A percentile compares a stretch with the other conserved stretches of the same genome.
Evolutionary conservation across 1,140 invertebrate genomes (phyloP).

Genomic region (Atopsyche davidsoni): DNA sequence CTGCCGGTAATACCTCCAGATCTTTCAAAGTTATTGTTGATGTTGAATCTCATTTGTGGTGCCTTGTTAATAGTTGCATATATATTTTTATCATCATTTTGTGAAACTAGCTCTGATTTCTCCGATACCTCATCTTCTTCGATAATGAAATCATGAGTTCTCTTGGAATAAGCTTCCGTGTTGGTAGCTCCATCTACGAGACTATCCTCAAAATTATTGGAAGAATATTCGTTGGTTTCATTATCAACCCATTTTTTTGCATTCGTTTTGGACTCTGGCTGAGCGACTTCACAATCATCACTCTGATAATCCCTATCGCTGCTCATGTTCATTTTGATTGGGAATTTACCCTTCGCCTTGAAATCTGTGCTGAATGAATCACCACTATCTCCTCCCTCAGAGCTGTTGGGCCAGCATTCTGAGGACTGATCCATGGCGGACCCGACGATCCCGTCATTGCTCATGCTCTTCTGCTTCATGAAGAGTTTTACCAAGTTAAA

Average conservation of each 20-base stretch:
- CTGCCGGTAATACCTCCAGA: conserved; percentile 34
- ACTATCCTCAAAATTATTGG: conserved; percentile 36
- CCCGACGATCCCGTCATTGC: conserved; percentile 60
- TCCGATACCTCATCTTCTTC: conserved; percentile 40
- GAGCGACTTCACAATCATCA: conserved; percentile 21
- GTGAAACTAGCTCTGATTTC: conserved; percentile 20
- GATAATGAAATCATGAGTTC: conserved; percentile 39
- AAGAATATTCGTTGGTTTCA: conserved; percentile 24
- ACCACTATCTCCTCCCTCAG: conserved; percentile 42
- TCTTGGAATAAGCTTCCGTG: conserved; percentile 19
- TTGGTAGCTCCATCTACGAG: conserved; percentile 29
- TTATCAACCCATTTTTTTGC: conserved; percentile 27
- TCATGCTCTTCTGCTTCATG: conserved; percentile 82
- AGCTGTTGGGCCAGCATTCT: conserved; percentile 54
- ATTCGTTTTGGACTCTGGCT: conserved; percentile 21
- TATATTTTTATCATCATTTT: conserved; percentile 41
- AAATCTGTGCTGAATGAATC: conserved; percentile 28
- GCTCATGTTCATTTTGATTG: conserved; percentile 21
- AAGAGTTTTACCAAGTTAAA: conserved; percentile 83
- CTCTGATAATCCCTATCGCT: conserved; percentile 27
- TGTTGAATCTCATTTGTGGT: conserved; percentile 41
- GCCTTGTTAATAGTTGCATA: conserved; percentile 48
- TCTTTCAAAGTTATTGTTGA: conserved; percentile 37
- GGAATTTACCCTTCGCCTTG: conserved; percentile 13
- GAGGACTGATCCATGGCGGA: conserved; percentile 60